Conservation (phyloP, 2,797 vertebrate species). For the Bradypodion ventrale region DNA sequence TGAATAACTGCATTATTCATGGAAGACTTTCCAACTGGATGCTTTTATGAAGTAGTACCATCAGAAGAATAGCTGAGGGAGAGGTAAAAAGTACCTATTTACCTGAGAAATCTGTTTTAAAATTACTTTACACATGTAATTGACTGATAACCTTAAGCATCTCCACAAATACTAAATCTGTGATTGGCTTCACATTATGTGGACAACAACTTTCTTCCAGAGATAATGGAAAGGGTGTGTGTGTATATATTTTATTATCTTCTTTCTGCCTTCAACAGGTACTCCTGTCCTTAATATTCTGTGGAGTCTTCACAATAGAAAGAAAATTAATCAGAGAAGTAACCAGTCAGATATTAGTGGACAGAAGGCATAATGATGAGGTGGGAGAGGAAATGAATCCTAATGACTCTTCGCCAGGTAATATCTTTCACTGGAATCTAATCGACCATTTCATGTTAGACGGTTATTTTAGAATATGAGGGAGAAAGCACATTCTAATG, state of each 20-base stretch:
- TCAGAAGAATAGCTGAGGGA: slow-evolving; percentile 1
- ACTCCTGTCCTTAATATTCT: slow-evolving; percentile 9
- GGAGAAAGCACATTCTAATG: slow-evolving; percentile 42
- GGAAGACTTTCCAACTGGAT: background rate
- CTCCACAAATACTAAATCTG: background rate
- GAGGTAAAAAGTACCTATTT: background rate
- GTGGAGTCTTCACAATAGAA: background rate
- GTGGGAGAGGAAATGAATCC: slow-evolving; percentile 47
- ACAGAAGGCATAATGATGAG: slow-evolving; percentile 53
- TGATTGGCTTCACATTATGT: background rate
- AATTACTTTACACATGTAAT: fast-evolving
- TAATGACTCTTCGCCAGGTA: slow-evolving; percentile 54
- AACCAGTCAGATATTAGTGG: slow-evolving; percentile 40
- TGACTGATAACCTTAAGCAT: slow-evolving; percentile 1
- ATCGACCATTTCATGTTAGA: slow-evolving; percentile 56
- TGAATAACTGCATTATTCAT: slow-evolving; percentile 20
- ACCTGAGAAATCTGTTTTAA: slow-evolving; percentile 5
- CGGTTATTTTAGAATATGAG: slow-evolving; percentile 33
- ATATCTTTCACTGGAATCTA: slow-evolving; percentile 52
- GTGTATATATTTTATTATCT: slow-evolving; percentile 3
- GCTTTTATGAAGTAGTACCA: background rate
- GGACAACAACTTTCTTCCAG: background rate
- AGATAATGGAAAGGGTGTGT: slow-evolving; percentile 8
- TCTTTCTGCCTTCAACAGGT: background rate
- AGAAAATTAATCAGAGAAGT: slow-evolving; percentile 37